phyloP scores from a whole-genome alignment of 1,140 invertebrate species.

The Mizuhopecten yessoensis region DNA sequence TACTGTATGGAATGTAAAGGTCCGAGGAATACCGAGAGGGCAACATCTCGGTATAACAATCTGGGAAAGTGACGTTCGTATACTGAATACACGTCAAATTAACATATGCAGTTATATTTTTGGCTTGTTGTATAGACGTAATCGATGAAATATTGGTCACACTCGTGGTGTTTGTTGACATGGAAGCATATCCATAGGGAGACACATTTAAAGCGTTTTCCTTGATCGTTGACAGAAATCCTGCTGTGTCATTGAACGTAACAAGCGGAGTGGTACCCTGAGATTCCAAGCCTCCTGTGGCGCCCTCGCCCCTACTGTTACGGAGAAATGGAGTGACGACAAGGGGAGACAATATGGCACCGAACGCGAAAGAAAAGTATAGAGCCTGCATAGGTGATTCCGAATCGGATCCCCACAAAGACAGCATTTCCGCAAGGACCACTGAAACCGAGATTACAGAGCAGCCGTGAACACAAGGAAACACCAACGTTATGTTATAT shows the following conservation, averaged over 20 bases:
- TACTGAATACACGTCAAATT: neutral
- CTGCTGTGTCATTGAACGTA: neutral
- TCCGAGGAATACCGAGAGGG: neutral
- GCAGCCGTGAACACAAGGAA: too few species aligned
- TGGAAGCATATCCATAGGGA: neutral
- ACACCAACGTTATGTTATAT: too few species aligned
- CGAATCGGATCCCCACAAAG: neutral
- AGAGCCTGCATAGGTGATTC: constrained; percentile 13
- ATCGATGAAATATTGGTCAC: neutral
- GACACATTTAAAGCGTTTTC: neutral
- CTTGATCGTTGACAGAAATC: neutral
- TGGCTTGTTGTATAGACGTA: neutral
- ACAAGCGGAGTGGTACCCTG: neutral
- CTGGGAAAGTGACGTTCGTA: neutral
- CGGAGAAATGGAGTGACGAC: neutral
- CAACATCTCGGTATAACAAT: neutral
- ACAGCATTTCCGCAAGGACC: neutral
- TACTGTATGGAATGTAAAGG: neutral
- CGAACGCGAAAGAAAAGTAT: neutral
- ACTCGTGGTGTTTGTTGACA: neutral
- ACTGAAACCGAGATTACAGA: neutral
- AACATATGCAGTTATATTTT: neutral
- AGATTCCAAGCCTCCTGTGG: neutral
- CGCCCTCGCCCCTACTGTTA: neutral
- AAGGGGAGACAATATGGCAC: neutral